phyloP scores from a whole-genome alignment of 1,140 invertebrate genomes.

The Neodiprion fabricii region DNA sequence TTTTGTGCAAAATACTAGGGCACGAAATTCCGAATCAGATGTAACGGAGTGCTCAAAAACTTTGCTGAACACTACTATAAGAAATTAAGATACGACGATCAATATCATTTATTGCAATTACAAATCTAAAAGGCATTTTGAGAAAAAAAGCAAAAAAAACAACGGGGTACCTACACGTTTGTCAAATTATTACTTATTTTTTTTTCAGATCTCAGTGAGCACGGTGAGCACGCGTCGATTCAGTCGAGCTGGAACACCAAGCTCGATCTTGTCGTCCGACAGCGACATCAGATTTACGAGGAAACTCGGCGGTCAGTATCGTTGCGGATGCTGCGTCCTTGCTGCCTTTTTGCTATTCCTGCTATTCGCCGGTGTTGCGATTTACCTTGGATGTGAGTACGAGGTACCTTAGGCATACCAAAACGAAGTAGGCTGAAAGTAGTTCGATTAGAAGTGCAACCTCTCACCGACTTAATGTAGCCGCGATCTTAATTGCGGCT shows the following conservation, averaged over 20 bases:
- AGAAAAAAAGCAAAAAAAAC: neutral
- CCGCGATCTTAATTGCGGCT: too few relatives aligned
- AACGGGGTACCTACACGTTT: constrained; percentile 1
- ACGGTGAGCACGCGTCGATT: constrained; percentile 59
- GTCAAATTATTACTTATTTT: constrained; percentile 12
- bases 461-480: constrained; percentile 18
- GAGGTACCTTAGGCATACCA: neutral
- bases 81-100: too few relatives aligned
- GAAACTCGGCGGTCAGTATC: constrained; percentile 79
- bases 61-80: too few relatives aligned
- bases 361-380: constrained; percentile 78
- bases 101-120: too few relatives aligned
- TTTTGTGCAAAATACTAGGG: too few relatives aligned
- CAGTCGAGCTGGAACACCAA: constrained; percentile 66
- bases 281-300: constrained; percentile 86
- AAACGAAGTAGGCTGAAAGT: constrained; percentile 13
- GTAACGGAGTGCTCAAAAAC: too few relatives aligned
- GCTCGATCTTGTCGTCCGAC: constrained; percentile 81
- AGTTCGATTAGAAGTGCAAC: constrained; percentile 14
- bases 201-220: constrained; percentile 58
- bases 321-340: constrained; percentile 83
- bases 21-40: too few relatives aligned
- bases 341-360: constrained; percentile 82
- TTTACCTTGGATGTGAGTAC: constrained; percentile 89
- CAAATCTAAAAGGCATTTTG: too few relatives aligned